Base-by-base conservation (phyloP, 2,888 invertebrate genomes). In the Gnatocerus cornutus region DNA sequence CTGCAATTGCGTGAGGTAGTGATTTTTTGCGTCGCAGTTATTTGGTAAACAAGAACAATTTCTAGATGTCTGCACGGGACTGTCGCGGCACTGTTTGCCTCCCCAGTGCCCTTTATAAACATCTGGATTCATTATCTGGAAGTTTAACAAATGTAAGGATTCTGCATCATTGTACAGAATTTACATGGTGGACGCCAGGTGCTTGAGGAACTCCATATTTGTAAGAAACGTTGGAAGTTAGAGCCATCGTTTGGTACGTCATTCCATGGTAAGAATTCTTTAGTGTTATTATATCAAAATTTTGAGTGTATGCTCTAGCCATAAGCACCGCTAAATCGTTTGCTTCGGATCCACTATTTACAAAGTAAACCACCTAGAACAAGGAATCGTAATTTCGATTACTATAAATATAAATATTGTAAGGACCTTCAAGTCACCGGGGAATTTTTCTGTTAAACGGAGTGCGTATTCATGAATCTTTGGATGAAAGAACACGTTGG, bases 341-440 rank as follows among this genome's bases (percentile, higher is more conserved):
- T 0, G 99, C 98, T 85, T 99, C 99, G 3, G 97, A 95, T 0
- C 99, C 99, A 79, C 98, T 98, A 85, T 99, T 99, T 0, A 96
- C 94, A 77, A 98, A 90, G 82, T 97, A 98, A 1, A 95, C 94
- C 21, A 94, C 93, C 94, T 95, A 81, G 0, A 50, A 63, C 16
- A 21, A 41, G 33, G 29, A 14, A 48, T 48, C n/a, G 21, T 27
- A 37, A n/a, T n/a, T n/a, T n/a, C n/a, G n/a, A n/a, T n/a, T n/a
- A n/a, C n/a, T n/a, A n/a, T n/a, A n/a, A n/a, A n/a, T n/a, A n/a
- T n/a, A n/a, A 37, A 37, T 37, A 5, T 29, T 30, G 30, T 12
- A 52, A 14, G 3, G 81, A 93, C 94, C 86, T 96, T 96, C 33
- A 99, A 87, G 77, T 96, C 89, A 6, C 90, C 93, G 0, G 98